Conservation (phyloP, 2,797 vertebrate species). For the Lepilemur ruficaudatus region DNA sequence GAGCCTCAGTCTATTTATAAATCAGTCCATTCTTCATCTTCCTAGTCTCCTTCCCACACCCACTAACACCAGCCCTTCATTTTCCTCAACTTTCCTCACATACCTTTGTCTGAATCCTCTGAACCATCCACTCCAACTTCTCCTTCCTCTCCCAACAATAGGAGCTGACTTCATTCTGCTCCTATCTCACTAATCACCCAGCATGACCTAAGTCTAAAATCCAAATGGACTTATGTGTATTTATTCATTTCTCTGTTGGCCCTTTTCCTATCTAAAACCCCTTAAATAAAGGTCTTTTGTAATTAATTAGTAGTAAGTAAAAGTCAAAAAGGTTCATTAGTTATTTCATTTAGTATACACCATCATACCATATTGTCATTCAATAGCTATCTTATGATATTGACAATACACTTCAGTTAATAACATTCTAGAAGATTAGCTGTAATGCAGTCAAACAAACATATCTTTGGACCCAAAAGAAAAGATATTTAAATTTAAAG, state of each 20-base stretch:
- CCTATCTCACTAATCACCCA: rapidly evolving
- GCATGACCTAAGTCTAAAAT: neutral
- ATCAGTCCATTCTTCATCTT: neutral
- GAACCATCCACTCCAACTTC: rapidly evolving
- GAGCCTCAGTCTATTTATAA: neutral
- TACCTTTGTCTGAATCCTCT: neutral
- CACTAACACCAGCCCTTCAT: neutral
- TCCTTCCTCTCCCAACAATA: neutral
- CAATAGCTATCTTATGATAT: neutral
- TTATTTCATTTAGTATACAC: neutral
- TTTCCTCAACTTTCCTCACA: neutral
- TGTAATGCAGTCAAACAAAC: neutral
- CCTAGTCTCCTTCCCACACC: neutral
- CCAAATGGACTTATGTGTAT: neutral
- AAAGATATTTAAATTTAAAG: conserved; percentile 7
- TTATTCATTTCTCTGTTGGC: neutral
- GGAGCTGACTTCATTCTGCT: neutral
- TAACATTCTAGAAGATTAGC: neutral
- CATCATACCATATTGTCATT: neutral
- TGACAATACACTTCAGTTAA: neutral
- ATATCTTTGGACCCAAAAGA: neutral
- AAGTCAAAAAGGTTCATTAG: neutral
- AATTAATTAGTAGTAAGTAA: neutral
- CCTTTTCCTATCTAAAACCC: neutral
- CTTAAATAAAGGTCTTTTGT: neutral